phyloP scores from a whole-genome alignment of 2,797 vertebrate species.

The Malurus leucopterus region DNA sequence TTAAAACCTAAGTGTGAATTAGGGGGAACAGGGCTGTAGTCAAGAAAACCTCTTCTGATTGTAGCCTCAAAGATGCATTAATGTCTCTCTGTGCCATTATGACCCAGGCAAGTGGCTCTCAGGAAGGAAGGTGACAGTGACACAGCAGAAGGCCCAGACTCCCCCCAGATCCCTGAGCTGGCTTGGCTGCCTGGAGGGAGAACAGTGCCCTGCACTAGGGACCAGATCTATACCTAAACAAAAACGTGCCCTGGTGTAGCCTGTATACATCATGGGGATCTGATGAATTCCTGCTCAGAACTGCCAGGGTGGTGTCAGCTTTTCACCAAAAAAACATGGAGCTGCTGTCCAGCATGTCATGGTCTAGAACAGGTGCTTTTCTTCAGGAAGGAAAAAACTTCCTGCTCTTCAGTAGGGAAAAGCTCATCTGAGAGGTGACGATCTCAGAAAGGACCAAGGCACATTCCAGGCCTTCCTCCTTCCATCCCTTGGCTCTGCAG shows the following conservation, averaged over 20 bases:
- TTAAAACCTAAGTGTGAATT: not conserved
- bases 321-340: not conserved
- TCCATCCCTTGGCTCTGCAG: not conserved
- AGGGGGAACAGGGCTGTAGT: not conserved
- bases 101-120: not conserved
- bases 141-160: not conserved
- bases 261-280: not conserved
- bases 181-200: not conserved
- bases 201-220: not conserved
- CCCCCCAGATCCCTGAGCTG: not conserved
- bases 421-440: not conserved
- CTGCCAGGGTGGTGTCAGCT: not conserved
- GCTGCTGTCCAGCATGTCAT: not conserved
- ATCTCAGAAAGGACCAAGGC: not conserved
- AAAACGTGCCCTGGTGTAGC: not conserved
- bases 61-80: not conserved
- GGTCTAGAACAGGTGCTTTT: not conserved
- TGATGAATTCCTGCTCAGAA: not conserved
- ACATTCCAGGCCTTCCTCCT: not conserved
- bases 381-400: not conserved
- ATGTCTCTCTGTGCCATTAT: not conserved
- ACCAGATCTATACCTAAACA: accelerated
- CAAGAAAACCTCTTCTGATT: not conserved
- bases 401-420: not conserved
- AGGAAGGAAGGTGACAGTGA: not conserved